Conservation (phyloP, 1,140 invertebrate genomes). For the Bombus pascuorum region DNA sequence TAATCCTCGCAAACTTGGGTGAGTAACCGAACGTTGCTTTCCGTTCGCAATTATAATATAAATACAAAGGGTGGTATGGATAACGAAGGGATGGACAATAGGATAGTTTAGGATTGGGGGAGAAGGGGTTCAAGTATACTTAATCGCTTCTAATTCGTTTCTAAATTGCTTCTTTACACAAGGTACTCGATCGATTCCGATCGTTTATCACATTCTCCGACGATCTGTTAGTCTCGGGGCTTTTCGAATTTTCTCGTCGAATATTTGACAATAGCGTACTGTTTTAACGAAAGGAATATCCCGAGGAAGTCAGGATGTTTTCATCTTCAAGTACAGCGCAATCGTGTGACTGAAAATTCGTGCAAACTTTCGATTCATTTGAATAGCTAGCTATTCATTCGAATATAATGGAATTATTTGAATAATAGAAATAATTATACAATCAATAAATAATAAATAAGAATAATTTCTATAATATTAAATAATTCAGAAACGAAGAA, state of each 20-base stretch:
- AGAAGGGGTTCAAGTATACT: neutral
- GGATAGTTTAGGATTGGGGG: too few species aligned
- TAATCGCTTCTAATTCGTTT: conserved; percentile 16
- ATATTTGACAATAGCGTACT: neutral
- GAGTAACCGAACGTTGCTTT: conserved; percentile 51
- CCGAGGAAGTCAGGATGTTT: conserved; percentile 13
- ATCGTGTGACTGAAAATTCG: neutral
- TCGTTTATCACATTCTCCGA: conserved; percentile 55
- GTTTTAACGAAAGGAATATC: conserved; percentile 11
- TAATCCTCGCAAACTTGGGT: conserved; percentile 61
- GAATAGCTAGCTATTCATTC: neutral
- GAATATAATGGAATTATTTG: neutral
- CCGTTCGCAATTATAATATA: conserved; percentile 42
- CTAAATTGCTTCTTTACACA: conserved; percentile 38
- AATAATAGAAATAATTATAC: neutral
- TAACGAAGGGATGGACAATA: neutral
- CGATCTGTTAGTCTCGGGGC: conserved; percentile 14
- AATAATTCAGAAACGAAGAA: conserved; percentile 19
- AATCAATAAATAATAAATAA: neutral
- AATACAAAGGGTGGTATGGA: conserved; percentile 27
- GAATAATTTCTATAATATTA: neutral
- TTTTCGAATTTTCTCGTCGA: conserved; percentile 8
- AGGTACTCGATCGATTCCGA: conserved; percentile 52
- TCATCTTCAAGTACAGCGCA: neutral
- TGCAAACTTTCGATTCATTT: neutral